A percentile compares a stretch with the other conserved stretches of the same genome.
Evolutionary conservation across 2,113 vertebrate species (phyloP).

Genomic region (Bucco capensis): DNA sequence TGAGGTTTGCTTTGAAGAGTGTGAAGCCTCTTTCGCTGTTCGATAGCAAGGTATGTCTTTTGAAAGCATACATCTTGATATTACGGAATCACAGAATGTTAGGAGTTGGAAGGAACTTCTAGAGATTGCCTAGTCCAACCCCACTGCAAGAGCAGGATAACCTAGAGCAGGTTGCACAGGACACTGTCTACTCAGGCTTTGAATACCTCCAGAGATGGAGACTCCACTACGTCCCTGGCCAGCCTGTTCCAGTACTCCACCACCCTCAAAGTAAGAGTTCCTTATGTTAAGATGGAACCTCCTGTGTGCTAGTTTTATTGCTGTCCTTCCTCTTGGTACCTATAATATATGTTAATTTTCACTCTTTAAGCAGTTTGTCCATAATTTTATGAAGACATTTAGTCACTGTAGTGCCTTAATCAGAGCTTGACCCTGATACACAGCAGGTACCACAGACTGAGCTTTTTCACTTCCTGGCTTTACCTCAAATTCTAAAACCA

Average conservation of each 20-base stretch:
- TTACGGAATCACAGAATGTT: no score
- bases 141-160: no score
- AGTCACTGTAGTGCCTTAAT: neutral
- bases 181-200: no score
- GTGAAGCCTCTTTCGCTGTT: conserved; percentile 91
- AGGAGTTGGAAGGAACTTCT: no score
- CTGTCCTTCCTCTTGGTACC: neutral
- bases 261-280: no score
- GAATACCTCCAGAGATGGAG: no score
- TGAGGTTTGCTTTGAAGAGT: conserved; percentile 81
- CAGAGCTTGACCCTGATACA: neutral
- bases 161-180: no score
- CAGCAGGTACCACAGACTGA: neutral
- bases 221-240: no score
- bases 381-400: neutral
- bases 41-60: conserved; percentile 87
- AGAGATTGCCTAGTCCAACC: no score
- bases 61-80: neutral
- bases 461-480: neutral
- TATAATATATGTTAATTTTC: neutral
- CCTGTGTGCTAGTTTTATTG: no score
- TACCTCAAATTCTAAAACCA: neutral
- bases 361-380: rapidly evolving
- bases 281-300: no score
- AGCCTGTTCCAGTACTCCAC: no score